These are phyloP conservation scores for Willisornis vidua DNA, from an alignment of 2,113 vertebrate genomes.

Conservation along the genomic window DNA sequence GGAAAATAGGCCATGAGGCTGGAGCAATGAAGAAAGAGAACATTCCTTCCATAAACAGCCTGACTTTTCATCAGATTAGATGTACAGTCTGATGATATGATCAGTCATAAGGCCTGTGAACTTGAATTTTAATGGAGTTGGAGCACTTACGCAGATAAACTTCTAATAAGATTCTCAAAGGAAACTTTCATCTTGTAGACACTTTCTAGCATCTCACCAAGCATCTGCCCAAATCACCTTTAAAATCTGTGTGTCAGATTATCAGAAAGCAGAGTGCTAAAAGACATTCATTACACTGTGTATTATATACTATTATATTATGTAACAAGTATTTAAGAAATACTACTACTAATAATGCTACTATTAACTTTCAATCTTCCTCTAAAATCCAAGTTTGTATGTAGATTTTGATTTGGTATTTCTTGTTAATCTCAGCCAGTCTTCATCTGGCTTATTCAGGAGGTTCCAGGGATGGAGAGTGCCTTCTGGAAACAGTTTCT, in stretches of 20 bases:
- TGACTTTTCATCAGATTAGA: background rate
- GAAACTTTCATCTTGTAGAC: background rate
- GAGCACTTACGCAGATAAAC: background rate
- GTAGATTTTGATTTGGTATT: background rate
- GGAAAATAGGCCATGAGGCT: background rate
- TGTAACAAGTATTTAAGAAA: background rate
- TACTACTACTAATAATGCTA: background rate
- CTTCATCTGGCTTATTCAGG: background rate
- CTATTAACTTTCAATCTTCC: background rate
- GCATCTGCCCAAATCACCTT: background rate
- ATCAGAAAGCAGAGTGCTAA: background rate
- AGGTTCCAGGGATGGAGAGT: background rate
- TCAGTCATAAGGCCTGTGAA: background rate
- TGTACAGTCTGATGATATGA: background rate
- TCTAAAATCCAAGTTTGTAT: background rate
- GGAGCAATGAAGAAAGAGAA: background rate
- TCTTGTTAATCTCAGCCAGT: background rate
- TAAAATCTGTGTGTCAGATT: background rate
- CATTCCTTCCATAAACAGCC: background rate
- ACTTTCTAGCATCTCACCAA: background rate
- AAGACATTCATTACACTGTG: background rate
- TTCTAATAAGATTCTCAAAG: background rate
- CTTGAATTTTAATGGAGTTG: background rate
- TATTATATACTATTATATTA: background rate
- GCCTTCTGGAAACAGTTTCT: background rate